Base-by-base conservation (phyloP, 1,140 invertebrate genomes). In the Formica exsecta region DNA sequence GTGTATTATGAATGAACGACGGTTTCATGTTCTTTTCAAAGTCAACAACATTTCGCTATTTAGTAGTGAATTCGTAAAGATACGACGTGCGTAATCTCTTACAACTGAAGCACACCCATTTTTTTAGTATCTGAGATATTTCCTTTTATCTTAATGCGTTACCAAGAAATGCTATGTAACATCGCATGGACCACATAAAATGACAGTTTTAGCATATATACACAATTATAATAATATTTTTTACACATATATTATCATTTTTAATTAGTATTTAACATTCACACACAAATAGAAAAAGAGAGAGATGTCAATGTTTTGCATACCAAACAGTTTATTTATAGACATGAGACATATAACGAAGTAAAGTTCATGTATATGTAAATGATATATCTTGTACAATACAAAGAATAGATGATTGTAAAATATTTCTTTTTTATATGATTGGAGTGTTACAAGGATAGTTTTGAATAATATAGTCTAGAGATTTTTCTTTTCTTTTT, bases 401-500 rank as follows among this genome's bases (percentile, higher is more conserved):
- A 16, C 36, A 76, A 76, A 62, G 36, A 76, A 61, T 41, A 29
- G 5, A 62, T 62, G 19, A 76, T 61, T 38, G 36, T 19, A 73
- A 19, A 54, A 8, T n/a, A 73, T 5, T 74, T 6, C 4, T 19
- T 29, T 74, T 54, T 57, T 7, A 74, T 57, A 36, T 73, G 19
- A 32, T 8, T 71, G 32, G 8, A 54, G 25, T 36, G 48, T 36
- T 71, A 71, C 29, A 54, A 54, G 1, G 36, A 36, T 6, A 22
- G 22, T 22, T 73, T 73, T 57, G 2, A 73, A 57, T 9, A 0
- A 36, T 32, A 2, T 9, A 19, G 32, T 22, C 19, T 36, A 57
- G 4, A 73, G 8, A 32, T 48, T 13, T 29, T 25, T 11, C 44
- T 44, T 11, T 48, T 3, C 16, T 70, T 13, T 29, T 25, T 19